These are phyloP conservation scores for Nilaparvata lugens DNA, from an alignment of 1,140 invertebrate species.

Conservation along the genomic window DNA sequence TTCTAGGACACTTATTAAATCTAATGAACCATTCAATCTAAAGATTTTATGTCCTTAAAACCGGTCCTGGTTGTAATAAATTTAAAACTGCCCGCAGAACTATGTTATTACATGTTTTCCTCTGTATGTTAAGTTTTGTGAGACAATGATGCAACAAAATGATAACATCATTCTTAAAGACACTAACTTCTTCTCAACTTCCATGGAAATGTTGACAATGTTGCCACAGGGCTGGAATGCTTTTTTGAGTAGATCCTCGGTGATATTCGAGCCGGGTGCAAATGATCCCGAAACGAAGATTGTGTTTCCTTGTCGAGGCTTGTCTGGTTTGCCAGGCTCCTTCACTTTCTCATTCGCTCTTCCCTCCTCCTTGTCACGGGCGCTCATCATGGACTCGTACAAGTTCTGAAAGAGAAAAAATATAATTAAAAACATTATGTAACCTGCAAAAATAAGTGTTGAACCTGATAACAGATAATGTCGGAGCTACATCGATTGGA, in stretches of 20 bases:
- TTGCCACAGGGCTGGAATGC: slow-evolving; percentile 67
- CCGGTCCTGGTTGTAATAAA: too few species aligned
- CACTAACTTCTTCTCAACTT: slow-evolving; percentile 72
- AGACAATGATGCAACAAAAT: too few species aligned
- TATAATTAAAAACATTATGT: background rate
- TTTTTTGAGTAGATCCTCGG: slow-evolving; percentile 72
- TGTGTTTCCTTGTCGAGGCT: slow-evolving; percentile 68
- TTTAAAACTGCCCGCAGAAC: too few species aligned
- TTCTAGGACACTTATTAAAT: too few species aligned
- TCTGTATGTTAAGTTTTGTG: too few species aligned
- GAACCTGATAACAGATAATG: too few species aligned
- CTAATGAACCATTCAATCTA: too few species aligned
- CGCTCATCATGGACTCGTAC: slow-evolving; percentile 82
- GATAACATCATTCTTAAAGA: background rate
- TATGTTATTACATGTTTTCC: too few species aligned
- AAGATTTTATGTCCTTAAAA: too few species aligned
- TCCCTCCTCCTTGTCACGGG: slow-evolving; percentile 54
- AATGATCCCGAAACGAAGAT: slow-evolving; percentile 57
- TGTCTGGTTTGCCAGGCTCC: slow-evolving; percentile 44
- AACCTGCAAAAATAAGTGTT: background rate
- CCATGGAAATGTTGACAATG: slow-evolving; percentile 83
- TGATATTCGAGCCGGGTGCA: slow-evolving; percentile 57
- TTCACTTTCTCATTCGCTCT: slow-evolving; percentile 40
- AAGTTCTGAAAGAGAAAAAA: slow-evolving; percentile 49
- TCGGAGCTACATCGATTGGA: too few species aligned